A percentile compares a stretch with the other conserved stretches of the same genome.
Evolutionary conservation across 2,888 invertebrate species (phyloP).

Genomic region (Erannis defoliaria): DNA sequence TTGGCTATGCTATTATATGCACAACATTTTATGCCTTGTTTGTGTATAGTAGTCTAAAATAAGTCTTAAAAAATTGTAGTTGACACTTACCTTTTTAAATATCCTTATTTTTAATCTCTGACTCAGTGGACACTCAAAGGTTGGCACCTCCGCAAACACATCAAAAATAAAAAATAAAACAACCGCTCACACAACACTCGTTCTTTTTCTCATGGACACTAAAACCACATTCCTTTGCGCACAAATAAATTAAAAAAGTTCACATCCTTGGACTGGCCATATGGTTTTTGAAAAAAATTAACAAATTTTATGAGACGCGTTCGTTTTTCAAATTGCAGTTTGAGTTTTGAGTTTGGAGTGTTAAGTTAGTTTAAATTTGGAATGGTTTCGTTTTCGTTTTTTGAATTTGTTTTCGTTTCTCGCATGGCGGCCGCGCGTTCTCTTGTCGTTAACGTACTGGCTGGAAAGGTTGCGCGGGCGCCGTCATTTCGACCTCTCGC

Average conservation of each 20-base stretch:
- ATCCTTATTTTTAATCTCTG: constrained; percentile 45
- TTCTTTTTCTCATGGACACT: constrained; percentile 71
- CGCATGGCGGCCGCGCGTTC: constrained; percentile 82
- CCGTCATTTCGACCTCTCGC: constrained; percentile 40
- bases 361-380: constrained; percentile 54
- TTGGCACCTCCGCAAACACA: constrained; percentile 59
- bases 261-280: constrained; percentile 74
- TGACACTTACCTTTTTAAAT: constrained; percentile 58
- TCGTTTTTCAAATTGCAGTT: constrained; percentile 39
- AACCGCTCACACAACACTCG: constrained; percentile 70
- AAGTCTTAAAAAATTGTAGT: too few relatives aligned
- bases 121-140: constrained; percentile 46
- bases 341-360: constrained; percentile 30
- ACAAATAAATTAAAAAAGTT: constrained; percentile 57
- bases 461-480: constrained; percentile 62
- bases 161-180: constrained; percentile 63
- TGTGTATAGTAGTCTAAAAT: too few relatives aligned
- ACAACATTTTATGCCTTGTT: too few relatives aligned
- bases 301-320: constrained; percentile 47
- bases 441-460: constrained; percentile 62
- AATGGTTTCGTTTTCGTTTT: constrained; percentile 71
- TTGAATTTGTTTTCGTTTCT: constrained; percentile 70
- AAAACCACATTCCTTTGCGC: constrained; percentile 73
- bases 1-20: too few relatives aligned
- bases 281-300: constrained; percentile 45